Percentiles rank a stretch among this genome's conserved stretches.
Evolutionary conservation across 1,140 invertebrate genomes (phyloP).

Genomic region (Goniozus legneri): DNA sequence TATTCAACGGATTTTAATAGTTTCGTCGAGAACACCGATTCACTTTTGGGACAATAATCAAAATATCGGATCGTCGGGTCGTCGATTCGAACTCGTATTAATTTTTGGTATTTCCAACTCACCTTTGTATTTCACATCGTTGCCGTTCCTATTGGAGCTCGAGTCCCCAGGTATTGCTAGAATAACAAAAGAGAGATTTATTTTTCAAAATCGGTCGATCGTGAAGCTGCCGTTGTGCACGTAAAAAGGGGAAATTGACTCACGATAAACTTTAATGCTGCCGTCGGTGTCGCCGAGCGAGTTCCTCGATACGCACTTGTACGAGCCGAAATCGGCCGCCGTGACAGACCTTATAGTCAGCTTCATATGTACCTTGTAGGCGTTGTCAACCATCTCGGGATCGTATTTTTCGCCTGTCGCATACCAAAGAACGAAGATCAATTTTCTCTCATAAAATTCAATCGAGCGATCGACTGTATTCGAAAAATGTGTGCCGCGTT

Average conservation of each 20-base stretch:
- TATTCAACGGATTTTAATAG: too few species aligned
- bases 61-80: too few species aligned
- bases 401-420: slow-evolving; percentile 78
- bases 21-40: too few species aligned
- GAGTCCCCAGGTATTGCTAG: slow-evolving; percentile 36
- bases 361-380: slow-evolving; percentile 75
- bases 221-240: neutral
- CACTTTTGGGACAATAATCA: too few species aligned
- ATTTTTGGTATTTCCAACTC: too few species aligned
- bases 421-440: too few species aligned
- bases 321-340: slow-evolving; percentile 69
- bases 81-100: too few species aligned
- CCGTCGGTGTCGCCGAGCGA: slow-evolving; percentile 84
- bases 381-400: slow-evolving; percentile 65
- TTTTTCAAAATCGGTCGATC: too few species aligned
- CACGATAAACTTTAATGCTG: slow-evolving; percentile 83
- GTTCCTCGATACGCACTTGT: slow-evolving; percentile 87
- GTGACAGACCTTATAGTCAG: slow-evolving; percentile 69
- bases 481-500: too few species aligned
- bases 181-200: slow-evolving; percentile 25
- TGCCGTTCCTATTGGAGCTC: slow-evolving; percentile 23
- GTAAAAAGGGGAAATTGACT: slow-evolving; percentile 31
- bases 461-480: too few species aligned
- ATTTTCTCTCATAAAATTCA: too few species aligned
- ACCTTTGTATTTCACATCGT: slow-evolving; percentile 44